Evolutionary conservation across 2,888 invertebrate species (phyloP).

Genomic region (Chalcosyrphus nemorum): DNA sequence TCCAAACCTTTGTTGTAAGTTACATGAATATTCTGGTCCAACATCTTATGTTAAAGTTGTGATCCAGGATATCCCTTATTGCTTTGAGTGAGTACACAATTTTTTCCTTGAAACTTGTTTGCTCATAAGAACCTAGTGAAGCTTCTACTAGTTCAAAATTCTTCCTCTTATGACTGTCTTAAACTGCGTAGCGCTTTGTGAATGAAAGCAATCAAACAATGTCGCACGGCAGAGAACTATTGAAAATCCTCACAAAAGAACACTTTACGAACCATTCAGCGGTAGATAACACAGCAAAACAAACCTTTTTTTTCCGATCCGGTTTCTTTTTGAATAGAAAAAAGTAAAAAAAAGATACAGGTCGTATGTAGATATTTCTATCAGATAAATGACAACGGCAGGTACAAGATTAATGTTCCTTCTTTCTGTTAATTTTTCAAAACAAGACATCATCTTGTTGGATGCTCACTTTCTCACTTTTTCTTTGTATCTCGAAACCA

Average conservation of each 20-base stretch:
- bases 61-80: too few relatives aligned
- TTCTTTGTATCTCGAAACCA: background rate
- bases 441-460: background rate
- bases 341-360: background rate
- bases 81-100: too few relatives aligned
- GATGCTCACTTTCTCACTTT: background rate
- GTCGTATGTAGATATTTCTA: constrained; percentile 15
- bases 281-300: background rate
- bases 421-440: background rate
- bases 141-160: too few relatives aligned
- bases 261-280: background rate
- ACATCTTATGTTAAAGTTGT: too few relatives aligned
- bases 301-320: constrained; percentile 28
- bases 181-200: background rate
- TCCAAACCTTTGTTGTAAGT: too few relatives aligned
- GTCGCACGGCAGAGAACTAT: background rate
- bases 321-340: constrained; percentile 22
- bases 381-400: constrained; percentile 45
- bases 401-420: constrained; percentile 50
- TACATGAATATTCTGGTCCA: too few relatives aligned
- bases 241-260: constrained; percentile 9
- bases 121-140: too few relatives aligned
- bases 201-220: constrained; percentile 20
- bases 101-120: too few relatives aligned
- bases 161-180: background rate